A percentile compares a stretch with the other conserved stretches of the same genome.
phyloP scores from a whole-genome alignment of 1,140 invertebrate species.

The Drosophila repletoides region DNA sequence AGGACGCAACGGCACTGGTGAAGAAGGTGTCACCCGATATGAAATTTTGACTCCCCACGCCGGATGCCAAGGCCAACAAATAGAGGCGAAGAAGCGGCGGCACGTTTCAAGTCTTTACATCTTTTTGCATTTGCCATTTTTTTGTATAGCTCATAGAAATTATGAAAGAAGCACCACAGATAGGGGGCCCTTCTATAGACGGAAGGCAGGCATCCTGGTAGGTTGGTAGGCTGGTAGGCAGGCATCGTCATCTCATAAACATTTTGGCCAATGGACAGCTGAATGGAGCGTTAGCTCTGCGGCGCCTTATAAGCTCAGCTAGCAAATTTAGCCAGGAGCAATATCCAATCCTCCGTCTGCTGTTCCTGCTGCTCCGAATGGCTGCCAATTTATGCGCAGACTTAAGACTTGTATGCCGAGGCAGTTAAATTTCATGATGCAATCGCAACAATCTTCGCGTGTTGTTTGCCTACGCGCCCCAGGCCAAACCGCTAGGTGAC shows the following conservation, averaged over 20 bases:
- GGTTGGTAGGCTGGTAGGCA: conserved; percentile 17
- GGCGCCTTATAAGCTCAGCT: conserved; percentile 66
- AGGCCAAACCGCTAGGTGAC: conserved; percentile 61
- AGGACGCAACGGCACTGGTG: conserved; percentile 86
- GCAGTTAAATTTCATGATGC: conserved; percentile 77
- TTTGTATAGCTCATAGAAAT: conserved; percentile 49
- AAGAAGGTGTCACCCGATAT: conserved; percentile 84
- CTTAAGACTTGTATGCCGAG: conserved; percentile 40
- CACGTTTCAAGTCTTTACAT: conserved; percentile 40
- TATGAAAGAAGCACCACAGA: conserved; percentile 58
- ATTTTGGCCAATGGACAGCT: conserved; percentile 68
- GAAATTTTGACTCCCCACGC: conserved; percentile 79
- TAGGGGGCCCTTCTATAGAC: too few species aligned
- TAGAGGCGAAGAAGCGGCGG: conserved; percentile 34
- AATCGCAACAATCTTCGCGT: conserved; percentile 71
- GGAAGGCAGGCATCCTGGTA: too few species aligned
- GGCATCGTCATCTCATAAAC: conserved; percentile 74
- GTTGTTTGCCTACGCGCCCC: conserved; percentile 63
- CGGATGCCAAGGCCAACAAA: conserved; percentile 57
- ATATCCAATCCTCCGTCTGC: conserved; percentile 26
- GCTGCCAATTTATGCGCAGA: conserved; percentile 73
- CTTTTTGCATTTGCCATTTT: conserved; percentile 20
- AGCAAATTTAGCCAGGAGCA: conserved; percentile 10
- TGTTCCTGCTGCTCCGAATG: too few species aligned
- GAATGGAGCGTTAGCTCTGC: conserved; percentile 59